Evolutionary conservation across 2,797 vertebrate genomes (phyloP).

Genomic region (Percopsis omiscomaycus): DNA sequence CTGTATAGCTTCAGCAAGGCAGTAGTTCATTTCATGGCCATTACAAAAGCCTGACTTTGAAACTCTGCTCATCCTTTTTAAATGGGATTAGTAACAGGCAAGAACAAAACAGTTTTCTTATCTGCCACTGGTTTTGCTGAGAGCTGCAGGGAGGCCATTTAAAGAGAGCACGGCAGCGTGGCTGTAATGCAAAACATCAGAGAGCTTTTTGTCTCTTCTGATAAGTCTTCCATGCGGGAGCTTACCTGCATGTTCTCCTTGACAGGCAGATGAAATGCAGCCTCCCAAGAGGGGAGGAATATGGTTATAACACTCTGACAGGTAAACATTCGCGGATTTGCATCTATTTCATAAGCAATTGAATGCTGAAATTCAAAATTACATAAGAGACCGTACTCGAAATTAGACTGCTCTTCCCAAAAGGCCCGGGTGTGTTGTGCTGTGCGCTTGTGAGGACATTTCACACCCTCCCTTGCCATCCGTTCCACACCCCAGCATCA

Average conservation of each 20-base stretch:
- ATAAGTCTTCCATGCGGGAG: slow-evolving; percentile 16
- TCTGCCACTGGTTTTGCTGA: slow-evolving; percentile 43
- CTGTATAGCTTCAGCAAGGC: slow-evolving; percentile 2
- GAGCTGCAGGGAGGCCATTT: slow-evolving; percentile 26
- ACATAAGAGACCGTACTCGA: slow-evolving; percentile 43
- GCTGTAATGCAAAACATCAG: slow-evolving; percentile 26
- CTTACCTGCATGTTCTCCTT: slow-evolving; percentile 22
- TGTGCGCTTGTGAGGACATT: slow-evolving; percentile 36
- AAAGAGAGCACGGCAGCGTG: slow-evolving; percentile 16
- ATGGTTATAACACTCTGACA: slow-evolving; percentile 34
- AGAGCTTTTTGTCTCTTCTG: slow-evolving; percentile 13
- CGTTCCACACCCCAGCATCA: slow-evolving; percentile 61
- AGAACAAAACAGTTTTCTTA: slow-evolving; percentile 58
- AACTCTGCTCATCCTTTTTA: slow-evolving; percentile 55
- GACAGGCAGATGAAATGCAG: slow-evolving; percentile 39
- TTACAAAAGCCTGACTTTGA: slow-evolving; percentile 44
- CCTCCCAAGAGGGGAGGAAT: slow-evolving; percentile 6
- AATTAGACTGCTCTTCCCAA: slow-evolving; percentile 48
- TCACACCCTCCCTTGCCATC: slow-evolving; percentile 20
- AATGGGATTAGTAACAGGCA: slow-evolving; percentile 56
- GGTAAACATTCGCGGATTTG: slow-evolving; percentile 39
- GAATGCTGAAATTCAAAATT: slow-evolving; percentile 28
- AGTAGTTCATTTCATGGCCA: slow-evolving; percentile 64
- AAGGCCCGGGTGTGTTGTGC: slow-evolving; percentile 42
- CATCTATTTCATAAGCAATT: neutral